These are phyloP conservation scores for Hemaris fuciformis DNA, from an alignment of 2,888 invertebrate genomes.

Conservation along the genomic window DNA sequence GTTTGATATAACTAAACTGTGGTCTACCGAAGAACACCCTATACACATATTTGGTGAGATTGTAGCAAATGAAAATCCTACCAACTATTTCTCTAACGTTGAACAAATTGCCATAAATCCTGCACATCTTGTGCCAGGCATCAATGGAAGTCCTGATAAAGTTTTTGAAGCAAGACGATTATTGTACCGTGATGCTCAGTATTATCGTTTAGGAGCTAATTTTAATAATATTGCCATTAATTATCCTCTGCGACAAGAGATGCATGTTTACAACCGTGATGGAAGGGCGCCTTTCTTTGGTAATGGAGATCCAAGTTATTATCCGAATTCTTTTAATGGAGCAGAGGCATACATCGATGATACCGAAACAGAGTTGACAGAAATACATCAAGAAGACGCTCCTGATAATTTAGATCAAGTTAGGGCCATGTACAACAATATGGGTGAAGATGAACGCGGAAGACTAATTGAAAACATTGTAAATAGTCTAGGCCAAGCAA, in stretches of 20 bases:
- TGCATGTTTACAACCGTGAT: constrained; percentile 90
- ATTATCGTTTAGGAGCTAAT: constrained; percentile 91
- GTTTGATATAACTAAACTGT: constrained; percentile 93
- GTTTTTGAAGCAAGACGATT: constrained; percentile 91
- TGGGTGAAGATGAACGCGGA: constrained; percentile 85
- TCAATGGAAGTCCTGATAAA: constrained; percentile 93
- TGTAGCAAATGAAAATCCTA: constrained; percentile 90
- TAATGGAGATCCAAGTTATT: constrained; percentile 93
- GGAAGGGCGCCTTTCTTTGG: constrained; percentile 90
- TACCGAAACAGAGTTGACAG: constrained; percentile 70
- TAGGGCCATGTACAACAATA: constrained; percentile 88
- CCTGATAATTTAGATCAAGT: constrained; percentile 93
- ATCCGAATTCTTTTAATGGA: constrained; percentile 94
- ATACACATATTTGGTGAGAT: constrained; percentile 90
- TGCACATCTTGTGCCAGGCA: constrained; percentile 91
- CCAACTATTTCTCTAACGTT: constrained; percentile 93
- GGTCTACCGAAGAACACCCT: constrained; percentile 88
- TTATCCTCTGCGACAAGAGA: constrained; percentile 87
- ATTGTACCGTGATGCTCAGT: constrained; percentile 92
- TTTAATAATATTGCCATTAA: constrained; percentile 94
- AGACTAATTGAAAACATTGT: constrained; percentile 90
- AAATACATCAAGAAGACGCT: constrained; percentile 85
- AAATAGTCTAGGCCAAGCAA: constrained; percentile 84
- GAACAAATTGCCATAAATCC: constrained; percentile 94
- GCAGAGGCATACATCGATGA: constrained; percentile 84